Base-by-base conservation (phyloP, 1,140 invertebrate genomes). In the Steinernema khuongi region DNA sequence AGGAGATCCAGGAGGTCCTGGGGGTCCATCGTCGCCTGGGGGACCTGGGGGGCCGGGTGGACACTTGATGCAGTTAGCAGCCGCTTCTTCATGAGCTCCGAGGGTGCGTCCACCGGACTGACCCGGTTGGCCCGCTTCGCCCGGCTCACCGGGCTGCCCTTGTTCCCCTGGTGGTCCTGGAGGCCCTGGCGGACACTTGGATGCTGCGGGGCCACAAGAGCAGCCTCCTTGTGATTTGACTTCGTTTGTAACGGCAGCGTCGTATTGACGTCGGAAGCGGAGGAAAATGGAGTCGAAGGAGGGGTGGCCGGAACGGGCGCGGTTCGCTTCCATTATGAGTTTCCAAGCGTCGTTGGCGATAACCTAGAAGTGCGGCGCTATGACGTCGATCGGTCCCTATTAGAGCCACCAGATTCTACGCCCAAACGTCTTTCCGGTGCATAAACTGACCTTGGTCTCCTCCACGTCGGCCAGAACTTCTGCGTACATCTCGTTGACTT, bases 281-380 rank as follows among this genome's bases (percentile, higher is more conserved):
- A n/a, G n/a, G 50, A 60, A 60, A 22, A 60, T 60, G 14, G 50
- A 60, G 22, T 60, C 50, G 19, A 60, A 60, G 11, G 7, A 14
- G 50, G 26, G 14, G 11, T 7, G 4, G n/a, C n/a, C n/a, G 22
- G 50, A 22, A 4, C 50, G 11, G 14, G 14, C 14, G 2, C 50
- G 50, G 22, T 7, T 4, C 14, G 50, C 19, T 14, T 22, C 19
- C 50, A 60, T 60, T 7, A 60, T 60, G 14, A 14, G 14, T 22
- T 60, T 60, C 50, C 50, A 60, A 7, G 50, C 50, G 50, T 60
- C 50, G 50, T 60, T 60, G 7, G 50, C 50, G 11, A 60, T 7
- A 7, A 60, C 22, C 50, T 60, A 41, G 7, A 41, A 7, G n/a
- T 41, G n/a, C n/a, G n/a, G n/a, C n/a, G n/a, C n/a, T n/a, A n/a